Evolutionary conservation across 2,888 invertebrate genomes (phyloP), one percentile per base, ranked within the genome.

Genomic region (Acrobeloides nanus): DNA sequence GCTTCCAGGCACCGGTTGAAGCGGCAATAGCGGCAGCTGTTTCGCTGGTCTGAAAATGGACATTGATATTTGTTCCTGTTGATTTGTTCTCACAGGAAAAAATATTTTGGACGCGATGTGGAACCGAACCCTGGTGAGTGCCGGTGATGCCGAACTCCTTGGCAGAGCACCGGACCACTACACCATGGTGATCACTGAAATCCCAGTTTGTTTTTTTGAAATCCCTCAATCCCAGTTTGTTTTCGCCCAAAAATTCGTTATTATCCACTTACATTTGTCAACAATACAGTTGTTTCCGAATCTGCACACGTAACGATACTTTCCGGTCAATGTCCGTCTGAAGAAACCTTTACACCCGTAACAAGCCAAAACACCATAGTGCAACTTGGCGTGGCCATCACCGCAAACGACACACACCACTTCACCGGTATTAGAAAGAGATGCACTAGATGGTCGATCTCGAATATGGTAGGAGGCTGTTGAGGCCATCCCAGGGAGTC

Each of bases 221-320:
- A n/a, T 23, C 39, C 23, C 23, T 33, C 38, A 33, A 12, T 42
- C 6, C 26, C 18, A 42, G 18, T 17, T 20, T 23, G 10, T 41
- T 41, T n/a, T 23, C 18, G 10, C 18, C 17, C 17, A 46, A 48
- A 44, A n/a, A n/a, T n/a, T n/a, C n/a, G n/a, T n/a, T n/a, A n/a
- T n/a, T n/a, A n/a, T n/a, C n/a, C n/a, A 42, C 55, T 53, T 49
- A 67, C 67, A 66, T 63, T 72, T 72, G 48, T 71, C 68, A 17
- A 71, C 71, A 31, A 68, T 59, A 42, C 71, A 71, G 47, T 70
- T 67, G 50, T 72, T 71, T 26, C 62, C 66, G 40, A 71, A 71
- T 34, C 71, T 56, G 46, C 71, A 71, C 15, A 60, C 66, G 51
- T 71, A 56, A 21, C 53, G 51, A 33, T 59, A 59, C 40, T 61